Percentiles rank a stretch among this genome's conserved stretches.
These are phyloP conservation scores for Mustela lutreola DNA, from an alignment of 2,113 vertebrate species.

Conservation along the genomic window DNA sequence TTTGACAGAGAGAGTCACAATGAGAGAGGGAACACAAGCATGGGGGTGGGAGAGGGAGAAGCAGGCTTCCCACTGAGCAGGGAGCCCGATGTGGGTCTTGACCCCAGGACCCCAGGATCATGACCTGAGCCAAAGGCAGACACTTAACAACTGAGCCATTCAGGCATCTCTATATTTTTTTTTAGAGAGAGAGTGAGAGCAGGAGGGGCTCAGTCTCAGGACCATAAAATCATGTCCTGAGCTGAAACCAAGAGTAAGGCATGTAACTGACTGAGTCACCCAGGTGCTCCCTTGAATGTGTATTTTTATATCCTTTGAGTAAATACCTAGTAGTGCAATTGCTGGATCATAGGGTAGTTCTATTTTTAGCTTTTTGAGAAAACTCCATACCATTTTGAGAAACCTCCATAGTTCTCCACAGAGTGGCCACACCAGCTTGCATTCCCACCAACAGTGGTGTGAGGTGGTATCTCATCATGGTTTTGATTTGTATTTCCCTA, in stretches of 20 bases:
- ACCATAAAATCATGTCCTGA: too few species aligned
- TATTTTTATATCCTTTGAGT: not conserved
- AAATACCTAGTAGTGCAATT: not conserved
- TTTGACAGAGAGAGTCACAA: too few species aligned
- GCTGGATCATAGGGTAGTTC: not conserved
- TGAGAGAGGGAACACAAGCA: too few species aligned
- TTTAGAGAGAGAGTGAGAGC: not conserved
- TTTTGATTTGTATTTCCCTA: too few species aligned
- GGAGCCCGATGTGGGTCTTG: too few species aligned
- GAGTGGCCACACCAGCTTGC: not conserved
- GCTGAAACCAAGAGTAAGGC: not conserved
- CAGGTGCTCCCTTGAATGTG: not conserved
- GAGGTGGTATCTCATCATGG: too few species aligned
- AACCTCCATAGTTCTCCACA: not conserved
- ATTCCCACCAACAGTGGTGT: not conserved
- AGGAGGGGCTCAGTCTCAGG: not conserved
- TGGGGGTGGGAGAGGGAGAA: too few species aligned
- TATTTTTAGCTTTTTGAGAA: not conserved
- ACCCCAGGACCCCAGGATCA: too few species aligned
- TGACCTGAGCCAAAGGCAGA: too few species aligned
- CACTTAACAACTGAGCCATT: too few species aligned
- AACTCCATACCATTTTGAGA: not conserved
- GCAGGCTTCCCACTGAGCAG: too few species aligned
- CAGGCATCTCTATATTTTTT: not conserved
- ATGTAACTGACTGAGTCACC: not conserved